These are phyloP conservation scores for Mus spretus DNA, from an alignment of 2,797 vertebrate species.

Conservation along the genomic window DNA sequence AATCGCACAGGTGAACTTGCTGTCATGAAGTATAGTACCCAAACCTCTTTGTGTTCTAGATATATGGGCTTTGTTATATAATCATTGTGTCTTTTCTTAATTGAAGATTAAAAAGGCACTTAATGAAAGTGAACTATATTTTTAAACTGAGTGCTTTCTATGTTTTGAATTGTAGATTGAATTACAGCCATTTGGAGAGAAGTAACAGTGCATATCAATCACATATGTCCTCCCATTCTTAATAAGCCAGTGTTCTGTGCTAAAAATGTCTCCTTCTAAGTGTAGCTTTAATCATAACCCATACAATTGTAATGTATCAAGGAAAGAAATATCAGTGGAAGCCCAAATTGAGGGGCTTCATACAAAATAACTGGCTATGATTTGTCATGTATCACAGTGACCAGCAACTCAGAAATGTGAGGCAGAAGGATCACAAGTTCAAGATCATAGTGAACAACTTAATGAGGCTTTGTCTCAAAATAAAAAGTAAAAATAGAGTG, in stretches of 20 bases:
- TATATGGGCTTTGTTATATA: conserved; percentile 19
- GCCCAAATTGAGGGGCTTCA: conserved; percentile 8
- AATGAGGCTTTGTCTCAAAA: neutral
- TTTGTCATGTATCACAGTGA: conserved; percentile 11
- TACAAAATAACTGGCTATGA: neutral
- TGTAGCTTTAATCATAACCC: conserved; percentile 5
- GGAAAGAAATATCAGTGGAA: conserved; percentile 28
- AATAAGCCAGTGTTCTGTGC: neutral
- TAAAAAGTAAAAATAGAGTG: neutral
- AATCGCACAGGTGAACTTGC: conserved; percentile 92
- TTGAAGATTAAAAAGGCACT: conserved; percentile 38
- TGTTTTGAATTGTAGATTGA: conserved; percentile 50
- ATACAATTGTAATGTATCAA: conserved; percentile 45
- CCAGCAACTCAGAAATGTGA: neutral
- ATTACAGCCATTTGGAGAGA: conserved; percentile 23
- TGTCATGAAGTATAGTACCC: neutral
- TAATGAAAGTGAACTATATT: neutral
- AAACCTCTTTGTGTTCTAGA: conserved; percentile 25
- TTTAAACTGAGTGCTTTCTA: conserved; percentile 23
- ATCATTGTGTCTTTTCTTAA: conserved; percentile 48
- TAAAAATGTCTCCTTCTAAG: conserved; percentile 19
- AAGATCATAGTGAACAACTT: neutral
- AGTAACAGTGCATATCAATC: neutral
- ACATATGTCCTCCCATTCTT: conserved; percentile 28
- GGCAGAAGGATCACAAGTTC: neutral